Evolutionary conservation across 2,888 invertebrate genomes (phyloP), one percentile per base, ranked within the genome.

Genomic region (Linnaemya tessellans): DNA sequence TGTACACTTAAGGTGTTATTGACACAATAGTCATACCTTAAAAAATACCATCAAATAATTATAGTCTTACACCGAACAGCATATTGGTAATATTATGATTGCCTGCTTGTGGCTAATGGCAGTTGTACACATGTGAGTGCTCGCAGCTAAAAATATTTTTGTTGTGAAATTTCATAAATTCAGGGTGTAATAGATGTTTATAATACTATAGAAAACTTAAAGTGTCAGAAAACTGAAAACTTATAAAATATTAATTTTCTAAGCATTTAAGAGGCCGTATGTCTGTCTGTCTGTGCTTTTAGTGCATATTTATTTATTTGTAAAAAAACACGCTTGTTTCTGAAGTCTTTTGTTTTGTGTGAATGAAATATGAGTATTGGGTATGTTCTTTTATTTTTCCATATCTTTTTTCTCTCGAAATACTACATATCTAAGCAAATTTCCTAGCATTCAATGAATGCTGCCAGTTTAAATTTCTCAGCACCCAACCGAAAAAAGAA

Each of bases 1-100:
- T 43, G 9, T 25, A 22, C 18, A 20, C 25, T 13, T 35, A 25
- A 78, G 78, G 58, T 58, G 58, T 13, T 68, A 67, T 78, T 68
- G 35, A 58, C 77, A 77, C n/a, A 60, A n/a, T 35, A 8, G 25
- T 43, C 35, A 43, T 10, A 30, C 54, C 38, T 41, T 38, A n/a
- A 38, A 8, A 67, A 35, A 51, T 20, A 30, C 46, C 1, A 30
- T 10, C 5, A 46, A 46, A 49, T 67, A 49, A n/a, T n/a, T 46
- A 49, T 18, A 67, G 15, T 8, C 30, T 49, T 43, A n/a, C 25
- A 56, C 3, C 13, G 3, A n/a, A 41, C 51, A 51, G 51, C 51
- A 38, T 35, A 41, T 8, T 18, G 9, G 10, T 35, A 67, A 18
- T 51, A 13, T 5, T 13, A 20, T 13, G 46, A 20, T 18, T 9